Evolutionary conservation across 2,888 invertebrate genomes (phyloP), one percentile per base, ranked within the genome.

Genomic region (Scrobipalpa costella): DNA sequence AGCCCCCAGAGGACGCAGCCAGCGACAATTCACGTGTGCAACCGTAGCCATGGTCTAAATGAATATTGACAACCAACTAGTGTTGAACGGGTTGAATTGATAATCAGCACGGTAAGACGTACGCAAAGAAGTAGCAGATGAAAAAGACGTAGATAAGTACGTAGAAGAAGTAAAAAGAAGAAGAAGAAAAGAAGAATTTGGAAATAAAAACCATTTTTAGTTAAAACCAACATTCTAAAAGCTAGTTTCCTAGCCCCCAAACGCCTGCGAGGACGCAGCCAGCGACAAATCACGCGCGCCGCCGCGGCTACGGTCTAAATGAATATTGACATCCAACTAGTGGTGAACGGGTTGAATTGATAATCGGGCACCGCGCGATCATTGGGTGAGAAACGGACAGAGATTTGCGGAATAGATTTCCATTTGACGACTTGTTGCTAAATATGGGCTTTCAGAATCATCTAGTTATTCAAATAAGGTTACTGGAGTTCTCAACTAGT

Each of bases 291-390:
- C 86, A 87, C 86, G 86, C 84, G 79, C 79, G 77, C 75, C 72
- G 71, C 73, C 72, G 79, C 74, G 78, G 76, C 81, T 79, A 73
- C 78, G 71, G 77, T 71, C 82, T 86, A 88, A 90, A 90, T 90
- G 86, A 90, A 89, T 90, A 90, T 90, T 90, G 90, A 90, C 90
- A 88, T 82, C 86, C 81, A 79, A 82, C 81, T 84, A 84, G 83
- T 78, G 69, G 74, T 63, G 78, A 85, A 82, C 80, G 84, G 83
- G 79, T 83, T 84, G 89, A 90, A 90, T 89, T 86, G 84, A 84
- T 89, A 89, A 89, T 85, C 76, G 79, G 72, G 70, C 73, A n/a
- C 67, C 64, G 66, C 61, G 64, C 68, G 71, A 73, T 67, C 65
- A 64, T 62, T 64, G 66, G 64, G 64, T 62, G 65, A 57, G 61